Evolutionary conservation across 1,140 invertebrate genomes (phyloP), one percentile per base, ranked within the genome.

Genomic region (Papilio polytes): DNA sequence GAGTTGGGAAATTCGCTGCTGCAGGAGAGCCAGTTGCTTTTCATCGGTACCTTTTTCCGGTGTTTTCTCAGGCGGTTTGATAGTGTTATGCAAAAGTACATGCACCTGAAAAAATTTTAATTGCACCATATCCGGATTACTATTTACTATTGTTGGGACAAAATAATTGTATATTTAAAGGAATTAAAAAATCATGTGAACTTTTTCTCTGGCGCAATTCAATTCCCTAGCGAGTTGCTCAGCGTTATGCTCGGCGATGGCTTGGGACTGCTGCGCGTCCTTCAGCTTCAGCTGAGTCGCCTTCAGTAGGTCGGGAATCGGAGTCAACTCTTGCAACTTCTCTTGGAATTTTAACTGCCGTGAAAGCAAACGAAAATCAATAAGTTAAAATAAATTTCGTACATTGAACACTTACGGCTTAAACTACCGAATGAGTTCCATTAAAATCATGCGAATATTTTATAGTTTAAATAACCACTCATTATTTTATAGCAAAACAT

Each of bases 271-370:
- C 86, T 97, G 97, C 0, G 96, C 95, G 87, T 97, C 97, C 84
- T 97, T 97, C 9, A 97, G 84, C 85, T 97, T 97, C 31, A 96
- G 86, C 89, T 97, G 97, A 1, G 97, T 97, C 66, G 97, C 96
- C 87, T 97, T 97, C 59, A 98, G 88, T 12, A 97, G 95, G 84
- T 97, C 97, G 1, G 97, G 97, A 13, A 97, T 95, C 0, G 97
- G 97, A 0, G 96, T 96, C 31, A 97, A 87, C 91, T 97, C 97
- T 82, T 96, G 96, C 9, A 98, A 91, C 90, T 97, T 97, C 84
- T 97, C 97, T 96, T 97, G 97, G 87, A 98, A 97, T 83, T 96
- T 94, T 7, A 94, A 63, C 94, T 94, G 78, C 8, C 70, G 63
- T 36, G 9, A 66, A 76, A 74, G 46, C 3, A 59, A 18, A 22